phyloP scores from a whole-genome alignment of 2,113 vertebrate species.

The Numida meleagris region DNA sequence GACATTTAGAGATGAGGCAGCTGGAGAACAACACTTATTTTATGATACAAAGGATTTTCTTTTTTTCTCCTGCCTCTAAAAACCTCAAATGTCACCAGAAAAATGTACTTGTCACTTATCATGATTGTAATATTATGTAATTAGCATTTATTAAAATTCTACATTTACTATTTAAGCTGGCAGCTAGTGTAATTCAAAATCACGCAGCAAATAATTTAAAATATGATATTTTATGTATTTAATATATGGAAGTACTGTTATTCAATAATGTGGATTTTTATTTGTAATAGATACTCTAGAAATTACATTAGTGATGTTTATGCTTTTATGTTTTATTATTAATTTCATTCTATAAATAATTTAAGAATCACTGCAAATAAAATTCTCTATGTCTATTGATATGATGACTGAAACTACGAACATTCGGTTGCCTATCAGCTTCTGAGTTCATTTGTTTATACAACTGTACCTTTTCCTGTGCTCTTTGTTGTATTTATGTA shows the following conservation, averaged over 20 bases:
- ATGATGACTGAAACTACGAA: background rate
- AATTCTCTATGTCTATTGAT: background rate
- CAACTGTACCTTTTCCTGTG: background rate
- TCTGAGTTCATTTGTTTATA: background rate
- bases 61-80: background rate
- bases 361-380: background rate
- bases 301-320: background rate
- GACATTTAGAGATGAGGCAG: background rate
- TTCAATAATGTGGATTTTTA: background rate
- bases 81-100: background rate
- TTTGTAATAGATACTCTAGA: background rate
- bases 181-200: background rate
- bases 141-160: background rate
- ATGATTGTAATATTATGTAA: background rate
- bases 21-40: background rate
- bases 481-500: background rate
- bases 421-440: background rate
- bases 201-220: background rate
- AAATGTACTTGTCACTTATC: background rate
- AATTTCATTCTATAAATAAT: constrained; percentile 5
- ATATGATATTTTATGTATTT: background rate
- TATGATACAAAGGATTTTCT: background rate
- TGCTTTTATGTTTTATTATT: background rate
- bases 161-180: background rate
- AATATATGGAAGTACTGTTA: background rate